Evolutionary conservation across 2,888 invertebrate species (phyloP), one percentile per base, ranked within the genome.

Genomic region (Sepiola atlantica): DNA sequence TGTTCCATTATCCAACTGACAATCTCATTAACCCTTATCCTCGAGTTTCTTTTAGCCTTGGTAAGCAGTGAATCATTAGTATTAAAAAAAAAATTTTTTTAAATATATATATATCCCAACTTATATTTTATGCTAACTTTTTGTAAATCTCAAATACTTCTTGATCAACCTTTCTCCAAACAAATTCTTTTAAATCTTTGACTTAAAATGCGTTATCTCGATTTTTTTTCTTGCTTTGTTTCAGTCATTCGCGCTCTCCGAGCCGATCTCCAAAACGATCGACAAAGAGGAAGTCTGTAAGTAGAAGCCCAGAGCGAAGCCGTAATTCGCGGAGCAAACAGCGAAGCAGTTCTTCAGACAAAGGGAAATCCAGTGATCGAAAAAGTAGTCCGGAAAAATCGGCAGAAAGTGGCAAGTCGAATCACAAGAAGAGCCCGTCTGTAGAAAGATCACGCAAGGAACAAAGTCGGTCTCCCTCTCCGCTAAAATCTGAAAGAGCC

Each of bases 371-470:
- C 16, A 77, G 32, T 32, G 77, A 77, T 77, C 77, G 77, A 12
- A 77, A 77, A 21, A n/a, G 77, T 16, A 77, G 77, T 77, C 77
- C 14, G n/a, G 77, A 77, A 77, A 77, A 77, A 32, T 77, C n/a
- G n/a, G 21, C 77, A n/a, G 77, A 77, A 14, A 77, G 77, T 77
- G 12, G 14, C 14, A 77, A 77, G 77, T 77, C n/a, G n/a, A 77
- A 77, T 77, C 77, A 77, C n/a, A 77, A 77, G 77, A 77, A 77
- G n/a, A 77, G 77, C n/a, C 77, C 77, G 16, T 77, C 77, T 77
- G 77, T 77, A 18, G 77, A 77, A n/a, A 77, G 77, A 14, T 77
- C 77, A 77, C 12, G 77, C n/a, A 77, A 77, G n/a, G 77, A 77
- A 18, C 20, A 32, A 21, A 77, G 77, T 32, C 77, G 14, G 1